Percentiles rank a stretch among this genome's conserved stretches.
Evolutionary conservation across 2,888 invertebrate genomes (phyloP).

Genomic region (Xestobium rufovillosum): DNA sequence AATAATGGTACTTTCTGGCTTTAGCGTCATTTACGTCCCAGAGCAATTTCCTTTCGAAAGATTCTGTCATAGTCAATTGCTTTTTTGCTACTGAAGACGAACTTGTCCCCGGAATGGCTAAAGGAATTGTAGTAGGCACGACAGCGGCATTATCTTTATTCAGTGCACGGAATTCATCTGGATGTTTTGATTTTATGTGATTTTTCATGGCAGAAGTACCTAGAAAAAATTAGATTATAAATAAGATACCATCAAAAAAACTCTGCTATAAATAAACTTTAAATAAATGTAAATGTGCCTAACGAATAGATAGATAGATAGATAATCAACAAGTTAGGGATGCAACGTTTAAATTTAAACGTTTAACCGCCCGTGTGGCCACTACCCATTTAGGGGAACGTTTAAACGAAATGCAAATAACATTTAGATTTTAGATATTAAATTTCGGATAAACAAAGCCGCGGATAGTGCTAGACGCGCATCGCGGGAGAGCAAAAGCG

Average conservation of each 20-base stretch:
- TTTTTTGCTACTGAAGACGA: conserved; percentile 11
- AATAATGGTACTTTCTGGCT: conserved; percentile 29
- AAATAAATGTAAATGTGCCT: too few species aligned
- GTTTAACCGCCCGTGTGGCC: background rate
- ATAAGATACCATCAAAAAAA: too few species aligned
- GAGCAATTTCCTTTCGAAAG: conserved; percentile 20
- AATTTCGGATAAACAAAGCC: too few species aligned
- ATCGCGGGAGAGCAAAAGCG: too few species aligned
- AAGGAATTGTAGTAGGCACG: too few species aligned
- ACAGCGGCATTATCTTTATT: conserved; percentile 10
- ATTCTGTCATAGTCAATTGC: conserved; percentile 19
- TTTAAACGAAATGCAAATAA: too few species aligned
- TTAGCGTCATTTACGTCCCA: conserved; percentile 27
- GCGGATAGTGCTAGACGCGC: background rate
- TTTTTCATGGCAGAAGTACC: conserved; percentile 20
- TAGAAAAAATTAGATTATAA: too few species aligned
- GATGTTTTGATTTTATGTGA: conserved; percentile 20
- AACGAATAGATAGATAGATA: background rate
- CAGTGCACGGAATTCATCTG: conserved; percentile 9
- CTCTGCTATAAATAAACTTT: too few species aligned
- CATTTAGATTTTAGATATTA: too few species aligned
- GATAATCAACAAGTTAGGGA: background rate
- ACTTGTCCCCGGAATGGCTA: too few species aligned
- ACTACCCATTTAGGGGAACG: too few species aligned
- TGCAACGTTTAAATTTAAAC: background rate